A percentile compares a stretch with the other conserved stretches of the same genome.
Conservation (phyloP, 1,140 invertebrate species). For the Plodia interpunctella region DNA sequence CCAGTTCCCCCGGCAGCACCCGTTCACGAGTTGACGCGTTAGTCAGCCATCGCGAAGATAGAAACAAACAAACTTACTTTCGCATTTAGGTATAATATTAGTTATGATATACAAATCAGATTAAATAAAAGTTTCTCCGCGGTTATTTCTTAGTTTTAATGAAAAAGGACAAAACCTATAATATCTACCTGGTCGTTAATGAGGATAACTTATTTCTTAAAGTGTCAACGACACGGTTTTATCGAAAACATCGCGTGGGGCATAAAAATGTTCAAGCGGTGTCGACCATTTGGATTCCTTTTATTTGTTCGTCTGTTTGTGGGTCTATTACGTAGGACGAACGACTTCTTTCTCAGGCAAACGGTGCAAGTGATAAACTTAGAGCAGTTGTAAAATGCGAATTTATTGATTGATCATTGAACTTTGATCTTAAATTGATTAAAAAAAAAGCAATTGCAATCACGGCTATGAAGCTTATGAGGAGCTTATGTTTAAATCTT, state of each 20-base stretch:
- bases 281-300: slow-evolving; percentile 29
- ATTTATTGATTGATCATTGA: too few species aligned
- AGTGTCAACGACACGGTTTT: slow-evolving; percentile 14
- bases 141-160: too few species aligned
- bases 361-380: slow-evolving; percentile 11
- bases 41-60: too few species aligned
- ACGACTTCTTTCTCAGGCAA: slow-evolving; percentile 18
- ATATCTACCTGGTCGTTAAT: not conserved
- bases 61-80: too few species aligned
- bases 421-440: too few species aligned
- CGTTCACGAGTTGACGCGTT: too few species aligned
- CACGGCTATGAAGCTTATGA: too few species aligned
- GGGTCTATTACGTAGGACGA: slow-evolving; percentile 23
- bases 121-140: not conserved
- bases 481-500: too few species aligned
- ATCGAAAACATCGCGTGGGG: slow-evolving; percentile 30
- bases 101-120: not conserved
- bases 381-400: not conserved
- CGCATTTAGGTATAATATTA: too few species aligned
- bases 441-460: too few species aligned
- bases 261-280: slow-evolving; percentile 25
- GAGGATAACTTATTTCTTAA: not conserved
- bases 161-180: not conserved
- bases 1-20: too few species aligned
- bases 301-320: slow-evolving; percentile 28